Conservation (phyloP, 2,888 invertebrate species). For the Mermis nigrescens region DNA sequence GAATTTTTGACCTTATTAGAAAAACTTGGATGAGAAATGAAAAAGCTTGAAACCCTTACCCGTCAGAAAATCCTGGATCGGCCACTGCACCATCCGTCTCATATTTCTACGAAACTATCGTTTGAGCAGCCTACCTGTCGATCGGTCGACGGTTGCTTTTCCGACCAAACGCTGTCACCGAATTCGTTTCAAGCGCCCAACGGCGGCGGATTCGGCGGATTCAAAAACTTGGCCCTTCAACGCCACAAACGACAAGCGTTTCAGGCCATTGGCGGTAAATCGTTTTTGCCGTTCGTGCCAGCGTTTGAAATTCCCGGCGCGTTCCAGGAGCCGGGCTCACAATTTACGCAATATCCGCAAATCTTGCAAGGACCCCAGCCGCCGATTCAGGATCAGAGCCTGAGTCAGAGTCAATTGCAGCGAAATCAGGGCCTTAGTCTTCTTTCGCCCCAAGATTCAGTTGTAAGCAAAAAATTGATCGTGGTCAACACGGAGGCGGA, state of each 20-base stretch:
- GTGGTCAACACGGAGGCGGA: conserved; percentile 31
- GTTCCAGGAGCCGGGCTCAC: too few relatives aligned
- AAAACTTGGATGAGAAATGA: too few relatives aligned
- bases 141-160: conserved; percentile 6
- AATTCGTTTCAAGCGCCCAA: neutral
- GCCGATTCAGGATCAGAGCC: neutral
- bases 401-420: neutral
- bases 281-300: neutral
- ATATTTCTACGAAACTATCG: too few relatives aligned
- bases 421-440: conserved; percentile 17
- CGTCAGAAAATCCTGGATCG: too few relatives aligned
- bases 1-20: too few relatives aligned
- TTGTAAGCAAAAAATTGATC: conserved; percentile 24
- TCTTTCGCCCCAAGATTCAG: conserved; percentile 28
- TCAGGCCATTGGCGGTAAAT: too few relatives aligned
- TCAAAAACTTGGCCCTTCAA: neutral
- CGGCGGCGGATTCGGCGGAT: neutral
- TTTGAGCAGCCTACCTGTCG: conserved; percentile 13
- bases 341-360: too few relatives aligned
- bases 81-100: too few relatives aligned
- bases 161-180: neutral
- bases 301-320: neutral
- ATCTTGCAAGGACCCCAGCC: neutral
- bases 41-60: too few relatives aligned
- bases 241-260: neutral